Conservation (phyloP, 2,797 vertebrate species). For the Artibeus lituratus region DNA sequence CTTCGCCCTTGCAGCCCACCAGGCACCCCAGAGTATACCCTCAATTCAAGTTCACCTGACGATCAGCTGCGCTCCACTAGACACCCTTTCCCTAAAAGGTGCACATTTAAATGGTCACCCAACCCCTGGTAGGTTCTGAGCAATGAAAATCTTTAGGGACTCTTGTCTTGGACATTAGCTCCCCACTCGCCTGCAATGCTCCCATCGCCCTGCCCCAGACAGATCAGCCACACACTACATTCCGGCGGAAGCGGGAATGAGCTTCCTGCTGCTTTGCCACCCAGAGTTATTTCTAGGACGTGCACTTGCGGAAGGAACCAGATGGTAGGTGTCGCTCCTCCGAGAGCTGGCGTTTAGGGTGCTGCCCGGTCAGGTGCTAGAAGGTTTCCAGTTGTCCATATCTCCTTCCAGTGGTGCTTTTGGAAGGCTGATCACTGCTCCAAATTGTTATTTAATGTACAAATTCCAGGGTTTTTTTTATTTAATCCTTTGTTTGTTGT, state of each 20-base stretch:
- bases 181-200: neutral
- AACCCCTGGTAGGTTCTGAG: neutral
- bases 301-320: neutral
- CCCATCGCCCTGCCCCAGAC: neutral
- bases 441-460: neutral
- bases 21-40: neutral
- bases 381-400: neutral
- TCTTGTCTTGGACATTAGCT: neutral
- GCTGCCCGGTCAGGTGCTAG: neutral
- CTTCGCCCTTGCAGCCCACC: neutral
- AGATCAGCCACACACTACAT: neutral
- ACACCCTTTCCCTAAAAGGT: neutral
- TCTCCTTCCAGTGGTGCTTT: neutral
- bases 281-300: neutral
- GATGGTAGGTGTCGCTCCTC: neutral
- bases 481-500: neutral
- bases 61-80: neutral
- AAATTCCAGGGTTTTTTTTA: neutral
- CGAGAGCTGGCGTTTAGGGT: neutral
- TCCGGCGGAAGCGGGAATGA: neutral
- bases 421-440: neutral
- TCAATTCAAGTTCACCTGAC: neutral
- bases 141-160: neutral
- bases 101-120: neutral
- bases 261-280: neutral